Evolutionary conservation across 1,140 invertebrate genomes (phyloP).

Genomic region (Orchestia grillus): DNA sequence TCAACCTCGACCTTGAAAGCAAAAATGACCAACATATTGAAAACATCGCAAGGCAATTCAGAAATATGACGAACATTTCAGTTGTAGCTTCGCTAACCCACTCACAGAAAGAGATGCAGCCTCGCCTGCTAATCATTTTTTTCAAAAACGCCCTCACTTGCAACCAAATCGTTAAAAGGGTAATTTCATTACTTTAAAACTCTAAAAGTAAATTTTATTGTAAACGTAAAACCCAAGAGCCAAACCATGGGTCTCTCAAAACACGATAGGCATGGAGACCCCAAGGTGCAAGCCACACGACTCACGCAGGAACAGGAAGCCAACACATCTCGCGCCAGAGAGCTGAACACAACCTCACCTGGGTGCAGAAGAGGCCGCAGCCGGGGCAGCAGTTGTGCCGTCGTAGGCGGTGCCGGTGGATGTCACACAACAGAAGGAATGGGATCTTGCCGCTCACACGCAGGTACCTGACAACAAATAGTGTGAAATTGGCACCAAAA

Average conservation of each 20-base stretch:
- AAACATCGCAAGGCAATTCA: too few relatives aligned
- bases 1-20: too few relatives aligned
- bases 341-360: constrained; percentile 74
- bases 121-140: too few relatives aligned
- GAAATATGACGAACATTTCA: too few relatives aligned
- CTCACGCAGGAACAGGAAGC: neutral
- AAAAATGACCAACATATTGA: too few relatives aligned
- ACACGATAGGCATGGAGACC: neutral
- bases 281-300: neutral
- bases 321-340: constrained; percentile 53
- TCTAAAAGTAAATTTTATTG: too few relatives aligned
- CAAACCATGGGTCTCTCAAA: neutral
- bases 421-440: constrained; percentile 86
- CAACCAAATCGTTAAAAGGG: too few relatives aligned
- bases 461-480: constrained; percentile 71
- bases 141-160: too few relatives aligned
- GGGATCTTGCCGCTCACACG: constrained; percentile 85
- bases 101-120: too few relatives aligned
- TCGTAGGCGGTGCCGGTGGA: constrained; percentile 82
- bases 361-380: constrained; percentile 92
- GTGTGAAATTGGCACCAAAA: neutral
- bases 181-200: too few relatives aligned
- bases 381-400: constrained; percentile 90
- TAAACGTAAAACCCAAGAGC: too few relatives aligned
- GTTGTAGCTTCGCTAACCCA: too few relatives aligned